Conservation (phyloP, 2,797 vertebrate species). For the Tapera naevia region DNA sequence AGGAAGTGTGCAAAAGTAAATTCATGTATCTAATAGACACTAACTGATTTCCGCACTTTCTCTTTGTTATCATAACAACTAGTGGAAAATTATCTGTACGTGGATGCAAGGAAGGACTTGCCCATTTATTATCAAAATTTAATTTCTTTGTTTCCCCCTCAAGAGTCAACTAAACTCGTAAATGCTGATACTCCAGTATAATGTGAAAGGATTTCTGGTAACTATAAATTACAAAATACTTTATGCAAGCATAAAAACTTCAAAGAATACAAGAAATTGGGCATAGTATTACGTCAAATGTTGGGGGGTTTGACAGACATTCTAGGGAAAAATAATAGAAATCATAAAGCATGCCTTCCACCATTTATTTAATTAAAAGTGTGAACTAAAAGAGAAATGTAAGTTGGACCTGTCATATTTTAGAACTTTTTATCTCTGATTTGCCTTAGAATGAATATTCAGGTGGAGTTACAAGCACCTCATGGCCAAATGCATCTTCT, state of each 20-base stretch:
- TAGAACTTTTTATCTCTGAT: not conserved
- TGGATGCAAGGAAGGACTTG: not conserved
- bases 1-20: not conserved
- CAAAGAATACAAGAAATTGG: not conserved
- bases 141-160: not conserved
- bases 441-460: not conserved
- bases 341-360: not conserved
- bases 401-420: not conserved
- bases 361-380: not conserved
- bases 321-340: not conserved
- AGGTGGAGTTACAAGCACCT: not conserved
- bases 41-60: not conserved
- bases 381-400: not conserved
- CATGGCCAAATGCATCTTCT: not conserved
- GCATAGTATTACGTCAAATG: not conserved
- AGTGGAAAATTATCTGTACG: not conserved
- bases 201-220: not conserved
- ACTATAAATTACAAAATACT: not conserved
- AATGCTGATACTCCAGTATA: not conserved
- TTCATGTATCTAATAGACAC: not conserved
- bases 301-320: not conserved
- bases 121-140: not conserved
- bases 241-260: not conserved
- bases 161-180: not conserved
- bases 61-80: not conserved